Conservation (phyloP, 2,113 vertebrate genomes). For the Cyanocitta stelleri region DNA sequence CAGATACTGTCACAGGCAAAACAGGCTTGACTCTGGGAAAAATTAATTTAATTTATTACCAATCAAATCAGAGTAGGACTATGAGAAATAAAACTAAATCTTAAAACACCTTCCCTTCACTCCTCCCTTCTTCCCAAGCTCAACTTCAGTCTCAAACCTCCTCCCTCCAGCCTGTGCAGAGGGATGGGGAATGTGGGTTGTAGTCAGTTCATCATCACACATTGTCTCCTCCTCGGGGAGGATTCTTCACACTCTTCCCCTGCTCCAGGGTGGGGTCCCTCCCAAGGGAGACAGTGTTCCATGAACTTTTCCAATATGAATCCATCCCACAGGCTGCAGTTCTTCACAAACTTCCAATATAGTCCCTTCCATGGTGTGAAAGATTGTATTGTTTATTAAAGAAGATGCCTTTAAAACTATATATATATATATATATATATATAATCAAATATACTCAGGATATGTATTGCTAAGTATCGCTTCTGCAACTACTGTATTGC, state of each 20-base stretch:
- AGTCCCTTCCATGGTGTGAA: not conserved
- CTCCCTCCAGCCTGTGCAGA: not conserved
- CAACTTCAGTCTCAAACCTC: not conserved
- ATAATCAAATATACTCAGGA: too few species aligned
- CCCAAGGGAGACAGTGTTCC: not conserved
- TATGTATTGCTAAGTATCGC: too few species aligned
- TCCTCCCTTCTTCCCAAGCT: not conserved
- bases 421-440: too few species aligned
- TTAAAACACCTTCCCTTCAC: not conserved
- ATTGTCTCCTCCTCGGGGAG: not conserved
- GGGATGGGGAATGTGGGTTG: not conserved
- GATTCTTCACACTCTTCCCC: not conserved
- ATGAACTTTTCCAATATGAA: not conserved
- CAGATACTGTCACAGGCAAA: not conserved
- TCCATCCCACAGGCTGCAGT: not conserved
- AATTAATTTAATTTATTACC: not conserved
- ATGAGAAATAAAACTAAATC: not conserved
- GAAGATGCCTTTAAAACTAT: too few species aligned
- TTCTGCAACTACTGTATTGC: too few species aligned
- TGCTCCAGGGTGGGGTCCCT: not conserved
- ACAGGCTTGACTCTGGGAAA: not conserved
- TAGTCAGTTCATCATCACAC: not conserved
- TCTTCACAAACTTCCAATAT: not conserved
- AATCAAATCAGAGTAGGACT: not conserved
- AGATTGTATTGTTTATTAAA: too few species aligned